A percentile compares a stretch with the other conserved stretches of the same genome.
Conservation (phyloP, 2,113 vertebrate genomes). For the Oreochromis niloticus region DNA sequence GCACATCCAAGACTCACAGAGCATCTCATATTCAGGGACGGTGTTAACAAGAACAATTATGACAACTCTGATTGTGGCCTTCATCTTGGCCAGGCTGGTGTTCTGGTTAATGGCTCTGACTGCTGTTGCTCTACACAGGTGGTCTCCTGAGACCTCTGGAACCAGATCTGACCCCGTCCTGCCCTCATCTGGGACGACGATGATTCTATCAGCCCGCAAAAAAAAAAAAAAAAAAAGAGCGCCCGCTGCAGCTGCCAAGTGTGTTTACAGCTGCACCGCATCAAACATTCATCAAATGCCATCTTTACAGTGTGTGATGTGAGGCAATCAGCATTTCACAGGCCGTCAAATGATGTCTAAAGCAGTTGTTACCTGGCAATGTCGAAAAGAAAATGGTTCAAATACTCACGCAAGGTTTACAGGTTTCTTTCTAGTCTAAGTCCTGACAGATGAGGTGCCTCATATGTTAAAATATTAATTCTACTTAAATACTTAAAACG, state of each 20-base stretch:
- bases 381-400: slow-evolving; percentile 67
- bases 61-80: slow-evolving; percentile 60
- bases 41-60: slow-evolving; percentile 66
- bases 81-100: slow-evolving; percentile 48
- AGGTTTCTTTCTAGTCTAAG: slow-evolving; percentile 57
- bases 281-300: slow-evolving; percentile 79
- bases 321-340: slow-evolving; percentile 80
- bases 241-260: slow-evolving; percentile 71
- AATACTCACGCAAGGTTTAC: slow-evolving; percentile 50
- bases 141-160: slow-evolving; percentile 56
- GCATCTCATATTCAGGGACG: slow-evolving; percentile 43
- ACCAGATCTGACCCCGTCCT: slow-evolving; percentile 60
- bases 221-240: slow-evolving; percentile 37
- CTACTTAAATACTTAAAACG: slow-evolving; percentile 74
- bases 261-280: slow-evolving; percentile 75
- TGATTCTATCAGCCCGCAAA: slow-evolving; percentile 49
- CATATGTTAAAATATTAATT: slow-evolving; percentile 75
- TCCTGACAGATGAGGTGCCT: slow-evolving; percentile 66
- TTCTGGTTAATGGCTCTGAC: slow-evolving; percentile 55
- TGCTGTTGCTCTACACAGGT: slow-evolving; percentile 50
- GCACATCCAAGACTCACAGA: slow-evolving; percentile 41
- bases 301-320: slow-evolving; percentile 78
- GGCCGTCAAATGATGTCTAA: slow-evolving; percentile 74
- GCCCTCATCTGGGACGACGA: slow-evolving; percentile 58
- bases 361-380: slow-evolving; percentile 72